Conservation (phyloP, 23 tunicate species). For the Trididemnum miniatum region DNA sequence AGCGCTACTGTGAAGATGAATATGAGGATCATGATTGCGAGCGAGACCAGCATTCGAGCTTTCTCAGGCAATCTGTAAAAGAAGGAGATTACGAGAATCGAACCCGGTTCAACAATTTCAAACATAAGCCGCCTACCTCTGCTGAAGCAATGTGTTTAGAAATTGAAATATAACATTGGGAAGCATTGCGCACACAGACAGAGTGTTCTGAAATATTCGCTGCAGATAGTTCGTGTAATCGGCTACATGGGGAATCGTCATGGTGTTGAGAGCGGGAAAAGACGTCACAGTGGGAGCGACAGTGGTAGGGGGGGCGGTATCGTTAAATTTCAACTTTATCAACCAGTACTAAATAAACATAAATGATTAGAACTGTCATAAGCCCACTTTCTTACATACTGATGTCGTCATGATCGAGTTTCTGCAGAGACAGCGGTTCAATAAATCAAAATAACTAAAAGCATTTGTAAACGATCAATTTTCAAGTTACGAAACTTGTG, state of each 20-base stretch:
- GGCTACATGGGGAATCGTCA: background rate
- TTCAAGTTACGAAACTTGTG: too few species aligned
- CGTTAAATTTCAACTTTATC: constrained; percentile 60
- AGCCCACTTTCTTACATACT: too few species aligned
- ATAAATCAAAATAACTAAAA: too few species aligned
- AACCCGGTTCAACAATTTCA: background rate
- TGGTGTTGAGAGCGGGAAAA: background rate
- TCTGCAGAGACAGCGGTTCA: too few species aligned
- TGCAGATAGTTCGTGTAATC: constrained; percentile 37
- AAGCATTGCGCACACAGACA: constrained; percentile 84
- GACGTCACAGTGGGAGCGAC: background rate
- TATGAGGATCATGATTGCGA: constrained; percentile 26
- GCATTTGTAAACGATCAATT: too few species aligned
- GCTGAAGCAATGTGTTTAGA: constrained; percentile 69
- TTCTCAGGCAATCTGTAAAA: constrained; percentile 61
- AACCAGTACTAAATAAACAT: constrained; percentile 71
- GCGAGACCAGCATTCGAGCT: constrained; percentile 47
- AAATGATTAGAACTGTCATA: too few species aligned
- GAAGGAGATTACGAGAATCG: background rate
- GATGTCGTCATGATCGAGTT: too few species aligned
- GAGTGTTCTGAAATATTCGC: constrained; percentile 49
- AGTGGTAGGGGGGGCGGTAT: constrained; percentile 21
- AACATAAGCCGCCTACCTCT: constrained; percentile 39
- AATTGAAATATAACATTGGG: constrained; percentile 72
- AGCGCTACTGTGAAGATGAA: constrained; percentile 67